Percentiles rank a stretch among this genome's conserved stretches.
Conservation (phyloP, 2,888 invertebrate genomes). For the Dicranocentrus wangi region DNA sequence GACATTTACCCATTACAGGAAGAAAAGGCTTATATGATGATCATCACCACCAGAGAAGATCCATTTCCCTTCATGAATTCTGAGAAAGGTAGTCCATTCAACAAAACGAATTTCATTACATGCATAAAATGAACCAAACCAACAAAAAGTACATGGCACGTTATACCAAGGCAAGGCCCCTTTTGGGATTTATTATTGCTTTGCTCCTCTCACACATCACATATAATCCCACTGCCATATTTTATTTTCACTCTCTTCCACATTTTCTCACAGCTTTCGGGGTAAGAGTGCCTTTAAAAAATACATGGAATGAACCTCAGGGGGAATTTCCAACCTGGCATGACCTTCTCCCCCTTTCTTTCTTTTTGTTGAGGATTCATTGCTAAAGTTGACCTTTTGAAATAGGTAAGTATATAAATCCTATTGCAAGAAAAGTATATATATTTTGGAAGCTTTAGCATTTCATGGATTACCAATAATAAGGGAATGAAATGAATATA, state of each 20-base stretch:
- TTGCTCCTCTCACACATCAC: neutral
- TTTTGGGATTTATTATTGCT: slow-evolving; percentile 39
- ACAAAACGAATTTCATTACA: slow-evolving; percentile 9
- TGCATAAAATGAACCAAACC: neutral
- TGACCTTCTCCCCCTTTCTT: neutral
- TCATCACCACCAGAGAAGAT: slow-evolving; percentile 5
- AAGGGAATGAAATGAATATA: no score
- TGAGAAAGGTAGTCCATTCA: neutral
- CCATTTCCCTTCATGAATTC: slow-evolving; percentile 1
- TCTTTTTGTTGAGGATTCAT: slow-evolving; percentile 1
- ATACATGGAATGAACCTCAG: slow-evolving; percentile 32
- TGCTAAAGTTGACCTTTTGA: no score
- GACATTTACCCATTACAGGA: neutral
- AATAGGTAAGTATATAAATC: no score
- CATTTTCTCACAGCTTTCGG: slow-evolving; percentile 8
- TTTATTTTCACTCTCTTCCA: slow-evolving; percentile 30
- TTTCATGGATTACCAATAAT: no score
- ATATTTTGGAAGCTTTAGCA: no score
- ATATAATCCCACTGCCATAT: slow-evolving; percentile 30
- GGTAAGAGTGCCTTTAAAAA: slow-evolving; percentile 26
- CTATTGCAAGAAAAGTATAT: no score
- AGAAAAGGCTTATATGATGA: slow-evolving; percentile 1
- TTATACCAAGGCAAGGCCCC: neutral
- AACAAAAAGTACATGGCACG: slow-evolving; percentile 15
- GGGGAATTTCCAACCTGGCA: slow-evolving; percentile 21